These are phyloP conservation scores for Drosophila falleni DNA, from an alignment of 2,888 invertebrate species.

Conservation along the genomic window DNA sequence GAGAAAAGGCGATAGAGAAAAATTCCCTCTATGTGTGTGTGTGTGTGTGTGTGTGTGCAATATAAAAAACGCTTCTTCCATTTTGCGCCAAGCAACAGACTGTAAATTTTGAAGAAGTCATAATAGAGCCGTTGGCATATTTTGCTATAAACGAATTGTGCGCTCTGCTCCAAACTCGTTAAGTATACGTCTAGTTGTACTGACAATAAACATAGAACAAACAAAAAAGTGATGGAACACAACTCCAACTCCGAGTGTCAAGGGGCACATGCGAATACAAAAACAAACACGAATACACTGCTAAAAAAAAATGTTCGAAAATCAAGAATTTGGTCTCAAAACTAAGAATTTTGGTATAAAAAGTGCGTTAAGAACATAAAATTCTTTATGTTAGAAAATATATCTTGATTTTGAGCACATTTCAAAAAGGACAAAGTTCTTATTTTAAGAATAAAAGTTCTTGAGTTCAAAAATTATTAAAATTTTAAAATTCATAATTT, in stretches of 20 bases:
- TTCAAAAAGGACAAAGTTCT: too few species aligned
- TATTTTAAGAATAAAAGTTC: too few species aligned
- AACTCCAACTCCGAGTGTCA: not conserved
- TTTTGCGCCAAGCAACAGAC: slow-evolving; percentile 74
- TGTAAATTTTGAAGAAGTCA: slow-evolving; percentile 80
- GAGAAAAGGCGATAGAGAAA: slow-evolving; percentile 17
- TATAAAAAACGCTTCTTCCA: slow-evolving; percentile 64
- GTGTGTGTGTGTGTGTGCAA: slow-evolving; percentile 32
- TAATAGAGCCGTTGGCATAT: slow-evolving; percentile 79
- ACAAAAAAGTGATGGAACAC: slow-evolving; percentile 9
- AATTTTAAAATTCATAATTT: too few species aligned
- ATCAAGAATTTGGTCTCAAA: too few species aligned
- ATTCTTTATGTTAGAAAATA: too few species aligned
- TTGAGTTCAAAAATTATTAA: too few species aligned
- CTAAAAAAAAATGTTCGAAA: too few species aligned
- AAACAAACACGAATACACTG: not conserved
- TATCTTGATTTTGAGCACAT: too few species aligned
- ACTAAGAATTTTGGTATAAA: too few species aligned
- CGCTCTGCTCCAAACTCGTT: slow-evolving; percentile 37
- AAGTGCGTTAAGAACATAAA: too few species aligned
- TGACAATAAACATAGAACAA: slow-evolving; percentile 48
- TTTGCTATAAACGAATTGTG: slow-evolving; percentile 78
- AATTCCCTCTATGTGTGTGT: slow-evolving; percentile 8
- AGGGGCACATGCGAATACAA: slow-evolving; percentile 1
- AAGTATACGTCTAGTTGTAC: slow-evolving; percentile 70